Evolutionary conservation across 1,140 invertebrate species (phyloP).

Genomic region (Anoplophora glabripennis): DNA sequence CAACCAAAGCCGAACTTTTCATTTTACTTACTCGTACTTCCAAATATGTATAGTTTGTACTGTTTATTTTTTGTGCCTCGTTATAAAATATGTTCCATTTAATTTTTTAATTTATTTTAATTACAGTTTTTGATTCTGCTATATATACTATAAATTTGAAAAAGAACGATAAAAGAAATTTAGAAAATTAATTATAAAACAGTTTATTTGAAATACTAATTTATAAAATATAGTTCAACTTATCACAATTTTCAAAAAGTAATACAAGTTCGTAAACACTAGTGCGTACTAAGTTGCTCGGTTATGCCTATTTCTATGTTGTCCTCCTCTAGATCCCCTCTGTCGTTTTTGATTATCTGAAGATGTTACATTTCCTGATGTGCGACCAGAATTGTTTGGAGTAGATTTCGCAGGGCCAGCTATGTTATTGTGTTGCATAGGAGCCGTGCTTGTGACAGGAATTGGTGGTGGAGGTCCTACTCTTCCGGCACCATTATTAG

Average conservation of each 20-base stretch:
- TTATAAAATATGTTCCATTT: too few species aligned
- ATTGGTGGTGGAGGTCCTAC: constrained; percentile 33
- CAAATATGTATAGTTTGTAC: too few species aligned
- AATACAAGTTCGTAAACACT: background rate
- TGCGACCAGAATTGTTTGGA: constrained; percentile 20
- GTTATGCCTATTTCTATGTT: constrained; percentile 42
- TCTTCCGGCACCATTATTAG: constrained; percentile 46
- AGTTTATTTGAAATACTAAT: too few species aligned
- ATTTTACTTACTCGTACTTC: too few species aligned
- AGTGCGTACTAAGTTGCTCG: background rate
- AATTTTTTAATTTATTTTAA: too few species aligned
- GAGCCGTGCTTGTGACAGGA: constrained; percentile 19
- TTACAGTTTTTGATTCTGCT: background rate
- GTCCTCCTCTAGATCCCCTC: constrained; percentile 39
- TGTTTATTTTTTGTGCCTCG: too few species aligned
- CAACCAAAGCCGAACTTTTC: too few species aligned
- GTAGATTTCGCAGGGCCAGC: constrained; percentile 14
- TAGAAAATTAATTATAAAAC: background rate
- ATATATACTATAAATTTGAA: background rate
- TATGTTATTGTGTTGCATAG: constrained; percentile 26
- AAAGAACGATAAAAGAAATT: background rate
- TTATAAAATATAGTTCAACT: background rate
- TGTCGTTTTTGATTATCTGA: constrained; percentile 41
- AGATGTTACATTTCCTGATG: constrained; percentile 31
- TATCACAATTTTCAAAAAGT: constrained; percentile 1